Percentiles rank a stretch among this genome's conserved stretches.
Conservation (phyloP, 2,113 vertebrate genomes). For the Mobula hypostoma region DNA sequence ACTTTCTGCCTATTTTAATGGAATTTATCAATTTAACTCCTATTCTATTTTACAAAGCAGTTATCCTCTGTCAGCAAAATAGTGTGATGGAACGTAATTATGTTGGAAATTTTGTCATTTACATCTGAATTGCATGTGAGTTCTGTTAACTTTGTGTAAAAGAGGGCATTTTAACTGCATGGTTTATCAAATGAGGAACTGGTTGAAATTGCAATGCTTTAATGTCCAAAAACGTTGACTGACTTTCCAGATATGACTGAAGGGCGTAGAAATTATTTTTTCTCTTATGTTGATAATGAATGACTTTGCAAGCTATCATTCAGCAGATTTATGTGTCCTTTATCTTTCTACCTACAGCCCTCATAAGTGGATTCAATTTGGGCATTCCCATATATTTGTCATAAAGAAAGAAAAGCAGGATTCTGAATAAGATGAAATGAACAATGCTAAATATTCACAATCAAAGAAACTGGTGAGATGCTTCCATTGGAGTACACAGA, state of each 20-base stretch:
- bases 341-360: neutral
- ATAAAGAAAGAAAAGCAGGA: neutral
- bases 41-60: too few relatives aligned
- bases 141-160: neutral
- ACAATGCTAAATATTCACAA: neutral
- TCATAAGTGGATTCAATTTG: neutral
- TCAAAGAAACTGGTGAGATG: neutral
- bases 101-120: neutral
- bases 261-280: neutral
- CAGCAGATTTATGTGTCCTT: neutral
- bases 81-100: neutral
- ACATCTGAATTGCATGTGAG: neutral
- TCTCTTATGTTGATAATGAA: neutral
- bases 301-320: neutral
- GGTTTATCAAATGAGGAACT: neutral
- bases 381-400: neutral
- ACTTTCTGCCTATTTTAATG: too few relatives aligned
- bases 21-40: too few relatives aligned
- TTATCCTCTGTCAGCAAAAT: neutral
- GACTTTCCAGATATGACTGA: neutral
- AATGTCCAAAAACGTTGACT: neutral
- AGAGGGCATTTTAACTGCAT: neutral
- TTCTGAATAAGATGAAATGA: neutral
- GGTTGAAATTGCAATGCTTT: neutral
- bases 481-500: neutral